phyloP scores from a whole-genome alignment of 2,888 invertebrate species.

The Pseudococcus jackbeardsleyi region DNA sequence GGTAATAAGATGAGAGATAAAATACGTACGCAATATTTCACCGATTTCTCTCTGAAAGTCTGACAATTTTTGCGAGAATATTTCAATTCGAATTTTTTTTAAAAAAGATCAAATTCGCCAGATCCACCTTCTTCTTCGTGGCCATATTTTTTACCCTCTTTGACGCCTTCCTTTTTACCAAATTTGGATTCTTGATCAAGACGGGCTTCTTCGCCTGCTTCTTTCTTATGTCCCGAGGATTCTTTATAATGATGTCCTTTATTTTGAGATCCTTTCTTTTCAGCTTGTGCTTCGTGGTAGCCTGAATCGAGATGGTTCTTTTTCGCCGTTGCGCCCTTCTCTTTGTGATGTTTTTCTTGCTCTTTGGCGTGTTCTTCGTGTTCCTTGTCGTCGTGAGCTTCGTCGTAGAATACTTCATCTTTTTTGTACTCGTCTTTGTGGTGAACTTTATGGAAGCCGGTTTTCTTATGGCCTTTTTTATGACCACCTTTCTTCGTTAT shows the following conservation, averaged over 20 bases:
- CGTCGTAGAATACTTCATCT: slow-evolving; percentile 82
- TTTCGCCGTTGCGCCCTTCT: slow-evolving; percentile 74
- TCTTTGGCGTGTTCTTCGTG: slow-evolving; percentile 76
- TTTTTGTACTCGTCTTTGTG: slow-evolving; percentile 85
- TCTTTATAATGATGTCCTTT: slow-evolving; percentile 74
- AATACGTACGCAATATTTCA: background rate
- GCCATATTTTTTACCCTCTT: slow-evolving; percentile 72
- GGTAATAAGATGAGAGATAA: background rate
- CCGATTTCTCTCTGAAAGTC: background rate
- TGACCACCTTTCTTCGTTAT: slow-evolving; percentile 75
- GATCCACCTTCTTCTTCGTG: slow-evolving; percentile 69
- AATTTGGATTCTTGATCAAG: slow-evolving; percentile 74
- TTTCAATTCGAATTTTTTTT: background rate
- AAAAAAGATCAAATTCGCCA: slow-evolving; percentile 13
- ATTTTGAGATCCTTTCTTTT: slow-evolving; percentile 74
- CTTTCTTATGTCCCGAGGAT: slow-evolving; percentile 74
- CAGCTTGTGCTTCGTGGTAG: slow-evolving; percentile 73
- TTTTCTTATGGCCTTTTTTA: slow-evolving; percentile 80
- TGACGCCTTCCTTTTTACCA: slow-evolving; percentile 73
- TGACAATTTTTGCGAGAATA: background rate
- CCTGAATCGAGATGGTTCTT: slow-evolving; percentile 74
- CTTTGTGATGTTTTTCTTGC: slow-evolving; percentile 73
- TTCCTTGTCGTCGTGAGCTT: slow-evolving; percentile 77
- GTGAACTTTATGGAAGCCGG: slow-evolving; percentile 81
- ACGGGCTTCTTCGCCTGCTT: slow-evolving; percentile 74